Evolutionary conservation across 2,113 vertebrate genomes (phyloP), one percentile per base, ranked within the genome.

Genomic region (Oreochromis spilurus): DNA sequence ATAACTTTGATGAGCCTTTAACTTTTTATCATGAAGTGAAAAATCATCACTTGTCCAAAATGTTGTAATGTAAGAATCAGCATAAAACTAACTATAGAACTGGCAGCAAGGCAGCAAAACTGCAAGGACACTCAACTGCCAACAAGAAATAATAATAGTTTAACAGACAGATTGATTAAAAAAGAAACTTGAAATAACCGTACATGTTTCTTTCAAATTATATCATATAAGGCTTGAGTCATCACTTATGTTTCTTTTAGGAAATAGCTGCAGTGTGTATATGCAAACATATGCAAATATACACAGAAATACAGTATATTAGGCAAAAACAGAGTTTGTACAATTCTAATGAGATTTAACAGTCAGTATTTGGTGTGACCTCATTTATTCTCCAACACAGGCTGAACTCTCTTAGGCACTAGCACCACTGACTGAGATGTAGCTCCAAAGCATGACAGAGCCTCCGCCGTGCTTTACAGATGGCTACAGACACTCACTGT

Each of bases 21-120:
- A 77, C 70, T 31, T 50, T 77, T 31, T 50, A 75, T 75, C 43
- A 75, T 19, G 26, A 75, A 77, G 72, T 77, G 17, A 77, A 77
- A 67, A 77, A 31, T 77, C 17, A 31, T 1, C 4, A 34, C 34
- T 77, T 50, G 26, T 52, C 72, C 45, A 77, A 52, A 52, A 77
- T n/a, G 16, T 34, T 77, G 26, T 77, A 77, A 77, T 77, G 6
- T n/a, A 77, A n/a, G 3, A 48, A n/a, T 77, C 26, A 77, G 26
- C 45, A 31, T 52, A 52, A 77, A 77, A 50, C 72, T 31, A 50
- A 34, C 2, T 7, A 31, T 5, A 77, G 45, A 52, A 12, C 16
- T 52, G 45, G 26, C 9, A 34, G 26, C 70, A 50, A 31, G 24
- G 70, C 72, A 12, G 48, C n/a, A 31, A 52, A 34, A 77, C 43